Base-by-base conservation (phyloP, 2,888 invertebrate species). In the Leptopterna dolabrata region DNA sequence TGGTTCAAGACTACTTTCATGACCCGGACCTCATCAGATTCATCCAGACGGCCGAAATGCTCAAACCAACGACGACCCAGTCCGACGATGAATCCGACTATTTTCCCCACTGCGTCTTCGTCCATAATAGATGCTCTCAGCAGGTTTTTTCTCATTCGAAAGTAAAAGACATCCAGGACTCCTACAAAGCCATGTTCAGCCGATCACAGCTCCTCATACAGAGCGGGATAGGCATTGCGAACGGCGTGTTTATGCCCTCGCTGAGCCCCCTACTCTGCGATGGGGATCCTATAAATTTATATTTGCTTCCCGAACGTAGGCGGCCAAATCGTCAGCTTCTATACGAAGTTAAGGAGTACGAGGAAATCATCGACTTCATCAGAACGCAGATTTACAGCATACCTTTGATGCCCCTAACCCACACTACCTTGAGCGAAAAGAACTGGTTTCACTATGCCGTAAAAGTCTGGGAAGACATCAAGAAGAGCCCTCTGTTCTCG, bases 1-100 rank as follows among this genome's bases (percentile, higher is more conserved):
- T 98, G 47, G 96, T 97, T 0, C 96, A 98, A 91, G 98, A 98
- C 91, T 97, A 96, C 95, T 96, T 96, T 91, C 93, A 96, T 2
- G 97, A 97, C 92, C 95, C 96, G 87, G 97, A 96, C 92, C 93
- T 96, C 90, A 91, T 96, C 89, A 95, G 97, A 90, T 96, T 96
- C 91, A 93, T 97, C 14, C 95, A 96, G 92, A 94, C 96, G 73
- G 96, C 97, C 24, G 97, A 97, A 92, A 97, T 97, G 96, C 92
- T 97, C 89, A 96, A 96, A 91, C 97, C 97, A 0, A 94, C 96
- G 0, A 94, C 96, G 9, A 94, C 95, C 0, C 93, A 94, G 3
- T 92, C 92, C 45, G 93, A 93, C 90, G 95, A 95, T 90, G 93
- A 95, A 90, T 94, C 94, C 90, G 97, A 97, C 90, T 95, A 95